phyloP scores from a whole-genome alignment of 2,113 vertebrate species.

The Prietella phreatophila region DNA sequence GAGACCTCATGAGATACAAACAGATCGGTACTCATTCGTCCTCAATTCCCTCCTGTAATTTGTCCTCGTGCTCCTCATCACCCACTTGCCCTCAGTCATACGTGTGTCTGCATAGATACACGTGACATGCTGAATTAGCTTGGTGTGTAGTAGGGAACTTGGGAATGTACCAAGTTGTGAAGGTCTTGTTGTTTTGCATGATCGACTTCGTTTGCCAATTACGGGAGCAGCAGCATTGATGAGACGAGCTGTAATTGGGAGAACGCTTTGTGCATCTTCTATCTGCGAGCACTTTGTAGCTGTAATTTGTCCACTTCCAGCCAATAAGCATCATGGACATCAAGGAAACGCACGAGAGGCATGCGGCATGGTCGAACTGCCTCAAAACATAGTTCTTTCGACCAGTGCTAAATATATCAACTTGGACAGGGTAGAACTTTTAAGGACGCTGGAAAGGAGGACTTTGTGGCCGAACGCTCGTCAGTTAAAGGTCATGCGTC shows the following conservation, averaged over 20 bases:
- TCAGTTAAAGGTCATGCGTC: neutral
- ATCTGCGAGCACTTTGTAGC: neutral
- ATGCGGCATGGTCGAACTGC: neutral
- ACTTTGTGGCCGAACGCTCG: neutral
- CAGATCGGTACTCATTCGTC: neutral
- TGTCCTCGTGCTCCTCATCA: neutral
- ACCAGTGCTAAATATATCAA: neutral
- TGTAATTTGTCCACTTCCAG: constrained; percentile 21
- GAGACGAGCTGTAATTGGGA: constrained; percentile 24
- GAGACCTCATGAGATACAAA: constrained; percentile 7
- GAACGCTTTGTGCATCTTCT: constrained; percentile 16
- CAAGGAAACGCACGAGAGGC: neutral
- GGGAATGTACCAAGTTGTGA: neutral
- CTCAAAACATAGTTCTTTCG: neutral
- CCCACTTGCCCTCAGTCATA: neutral
- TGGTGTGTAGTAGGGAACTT: constrained; percentile 15
- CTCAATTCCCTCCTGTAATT: neutral
- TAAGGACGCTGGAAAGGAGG: neutral
- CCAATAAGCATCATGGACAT: constrained; percentile 1
- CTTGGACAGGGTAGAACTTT: neutral
- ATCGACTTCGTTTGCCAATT: constrained; percentile 46
- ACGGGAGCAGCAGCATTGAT: neutral
- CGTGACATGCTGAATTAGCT: constrained; percentile 17
- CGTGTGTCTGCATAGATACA: neutral
- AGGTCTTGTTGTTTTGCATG: constrained; percentile 31